A percentile compares a stretch with the other conserved stretches of the same genome.
phyloP scores from a whole-genome alignment of 2,888 invertebrate species.

The Trissolcus japonicus region DNA sequence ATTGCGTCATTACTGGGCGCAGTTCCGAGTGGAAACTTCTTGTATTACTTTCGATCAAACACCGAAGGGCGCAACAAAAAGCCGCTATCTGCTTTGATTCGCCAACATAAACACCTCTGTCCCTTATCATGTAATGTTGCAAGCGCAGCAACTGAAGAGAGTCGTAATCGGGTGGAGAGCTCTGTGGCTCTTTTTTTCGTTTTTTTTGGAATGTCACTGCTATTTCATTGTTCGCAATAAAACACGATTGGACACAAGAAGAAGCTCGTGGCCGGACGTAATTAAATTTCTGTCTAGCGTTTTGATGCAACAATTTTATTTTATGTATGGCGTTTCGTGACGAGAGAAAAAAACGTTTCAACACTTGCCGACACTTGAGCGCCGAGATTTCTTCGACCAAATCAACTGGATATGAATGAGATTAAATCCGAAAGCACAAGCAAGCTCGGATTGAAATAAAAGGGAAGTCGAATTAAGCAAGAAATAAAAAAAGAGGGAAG shows the following conservation, averaged over 20 bases:
- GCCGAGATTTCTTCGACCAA: too few species aligned
- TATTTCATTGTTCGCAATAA: conserved; percentile 18
- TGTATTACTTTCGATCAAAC: conserved; percentile 2
- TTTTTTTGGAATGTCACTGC: conserved; percentile 15
- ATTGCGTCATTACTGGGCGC: conserved; percentile 9
- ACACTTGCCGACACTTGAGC: too few species aligned
- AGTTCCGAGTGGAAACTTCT: neutral
- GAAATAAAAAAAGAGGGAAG: too few species aligned
- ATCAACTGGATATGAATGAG: too few species aligned
- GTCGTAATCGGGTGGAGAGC: neutral
- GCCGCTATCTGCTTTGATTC: conserved; percentile 4
- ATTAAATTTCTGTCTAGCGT: conserved; percentile 15
- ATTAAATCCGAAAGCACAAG: too few species aligned
- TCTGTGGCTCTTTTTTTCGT: conserved; percentile 4
- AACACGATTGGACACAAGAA: conserved; percentile 11
- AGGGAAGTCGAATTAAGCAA: too few species aligned
- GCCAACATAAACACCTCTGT: conserved; percentile 7
- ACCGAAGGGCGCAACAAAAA: conserved; percentile 3
- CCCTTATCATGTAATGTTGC: neutral
- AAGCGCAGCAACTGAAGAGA: neutral
- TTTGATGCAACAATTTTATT: conserved; percentile 3
- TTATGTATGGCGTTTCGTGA: neutral
- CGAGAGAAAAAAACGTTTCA: neutral
- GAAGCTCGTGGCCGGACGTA: conserved; percentile 9
- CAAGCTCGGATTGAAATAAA: too few species aligned